Conservation (phyloP, 2,113 vertebrate species). For the Pteropus alecto region DNA sequence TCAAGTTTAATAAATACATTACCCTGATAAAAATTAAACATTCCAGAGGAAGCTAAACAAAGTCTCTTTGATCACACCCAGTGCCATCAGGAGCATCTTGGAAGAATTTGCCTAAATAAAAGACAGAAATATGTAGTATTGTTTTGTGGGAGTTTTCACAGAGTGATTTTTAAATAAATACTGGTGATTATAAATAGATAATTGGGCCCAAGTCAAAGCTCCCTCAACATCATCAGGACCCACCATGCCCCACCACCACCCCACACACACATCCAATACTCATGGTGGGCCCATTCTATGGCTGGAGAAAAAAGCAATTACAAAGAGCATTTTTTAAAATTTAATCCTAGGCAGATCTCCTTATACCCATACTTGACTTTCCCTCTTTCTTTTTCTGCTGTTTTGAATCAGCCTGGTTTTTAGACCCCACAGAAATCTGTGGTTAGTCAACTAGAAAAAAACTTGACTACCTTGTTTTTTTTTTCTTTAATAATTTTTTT, state of each 20-base stretch:
- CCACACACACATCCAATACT: not conserved
- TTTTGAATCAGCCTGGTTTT: not conserved
- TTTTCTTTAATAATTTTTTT: not conserved
- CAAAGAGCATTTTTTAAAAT: not conserved
- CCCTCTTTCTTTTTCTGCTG: not conserved
- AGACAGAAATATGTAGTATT: not conserved
- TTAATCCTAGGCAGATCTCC: not conserved
- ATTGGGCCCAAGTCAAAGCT: not conserved
- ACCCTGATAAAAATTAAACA: not conserved
- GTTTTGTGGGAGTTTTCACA: not conserved
- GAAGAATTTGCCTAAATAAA: not conserved
- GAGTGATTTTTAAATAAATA: not conserved
- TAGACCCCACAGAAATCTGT: not conserved
- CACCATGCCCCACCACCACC: fast-evolving
- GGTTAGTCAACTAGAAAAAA: not conserved
- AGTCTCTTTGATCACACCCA: not conserved
- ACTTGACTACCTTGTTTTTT: not conserved
- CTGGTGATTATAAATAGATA: not conserved
- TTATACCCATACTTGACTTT: not conserved
- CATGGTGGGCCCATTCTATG: not conserved
- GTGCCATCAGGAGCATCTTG: not conserved
- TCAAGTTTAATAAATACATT: not conserved
- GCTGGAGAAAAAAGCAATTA: not conserved
- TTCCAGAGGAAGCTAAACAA: not conserved
- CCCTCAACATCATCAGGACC: no score